Evolutionary conservation across 2,113 vertebrate genomes (phyloP).

Genomic region (Pongo pygmaeus): DNA sequence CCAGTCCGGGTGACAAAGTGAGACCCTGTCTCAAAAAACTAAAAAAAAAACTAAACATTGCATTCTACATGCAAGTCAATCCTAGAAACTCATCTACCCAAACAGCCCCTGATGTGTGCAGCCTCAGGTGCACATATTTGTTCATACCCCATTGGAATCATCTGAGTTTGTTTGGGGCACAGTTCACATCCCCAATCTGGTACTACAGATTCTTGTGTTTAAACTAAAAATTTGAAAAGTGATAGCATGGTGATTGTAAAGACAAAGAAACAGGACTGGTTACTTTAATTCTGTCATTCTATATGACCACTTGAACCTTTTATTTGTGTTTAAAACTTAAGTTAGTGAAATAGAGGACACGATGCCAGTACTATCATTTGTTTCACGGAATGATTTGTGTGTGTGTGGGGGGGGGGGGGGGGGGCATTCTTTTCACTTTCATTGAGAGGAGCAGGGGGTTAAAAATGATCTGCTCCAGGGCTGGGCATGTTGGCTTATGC

Average conservation of each 20-base stretch:
- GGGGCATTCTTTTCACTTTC: neutral
- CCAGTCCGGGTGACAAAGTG: too few species aligned
- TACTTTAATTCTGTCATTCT: neutral
- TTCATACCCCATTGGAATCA: neutral
- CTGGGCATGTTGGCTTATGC: too few species aligned
- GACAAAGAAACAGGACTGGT: neutral
- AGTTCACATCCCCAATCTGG: neutral
- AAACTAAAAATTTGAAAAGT: neutral
- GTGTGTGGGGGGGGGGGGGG: neutral
- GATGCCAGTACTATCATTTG: neutral
- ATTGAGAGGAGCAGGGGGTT: neutral
- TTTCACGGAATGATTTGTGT: neutral
- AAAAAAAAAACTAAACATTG: neutral
- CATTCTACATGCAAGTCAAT: neutral
- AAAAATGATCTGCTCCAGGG: neutral
- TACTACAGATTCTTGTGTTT: neutral
- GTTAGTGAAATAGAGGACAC: neutral
- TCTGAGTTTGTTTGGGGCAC: neutral
- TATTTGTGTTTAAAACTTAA: conserved; percentile 13
- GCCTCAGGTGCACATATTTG: neutral
- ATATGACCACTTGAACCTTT: neutral
- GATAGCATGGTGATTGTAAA: neutral
- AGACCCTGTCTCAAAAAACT: too few species aligned
- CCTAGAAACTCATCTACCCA: neutral
- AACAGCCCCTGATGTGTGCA: too few species aligned